Evolutionary conservation across 2,113 vertebrate genomes (phyloP), one percentile per base, ranked within the genome.

Genomic region (Sorex fumeus): DNA sequence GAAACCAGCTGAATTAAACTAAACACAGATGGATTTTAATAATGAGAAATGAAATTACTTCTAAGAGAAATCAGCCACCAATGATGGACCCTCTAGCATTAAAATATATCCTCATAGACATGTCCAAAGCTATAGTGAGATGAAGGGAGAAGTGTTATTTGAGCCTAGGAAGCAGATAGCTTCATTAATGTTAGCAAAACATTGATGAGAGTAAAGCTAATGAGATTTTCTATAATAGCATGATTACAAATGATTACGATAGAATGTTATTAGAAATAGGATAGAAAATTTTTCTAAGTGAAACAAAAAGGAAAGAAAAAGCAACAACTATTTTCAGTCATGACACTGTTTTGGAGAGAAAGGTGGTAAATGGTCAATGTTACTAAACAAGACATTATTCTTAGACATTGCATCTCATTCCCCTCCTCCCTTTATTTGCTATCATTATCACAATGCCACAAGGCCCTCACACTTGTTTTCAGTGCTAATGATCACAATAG

Each of bases 271-370:
- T 77, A 79, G 23, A 88, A 86, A 88, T 75, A 50, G 21, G 13
- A 57, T 11, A 81, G 47, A 72, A 18, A 76, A 47, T 50, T 84
- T 77, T 87, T 92, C 8, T 19, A 47, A 91, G 21, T 67, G 23
- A 71, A 89, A 15, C 12, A 34, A 83, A 81, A 74, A 4, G 69
- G 34, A 19, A 60, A 91, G 91, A 53, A 30, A 50, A 13, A 50
- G 47, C 47, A 10, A 10, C 47, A 67, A 27, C 2, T 32, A 2
- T 79, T 72, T 87, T 21, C 57, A 2, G 62, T 75, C 6, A 21
- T 15, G 76, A 50, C 36, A 34, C 4, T 28, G n/a, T 11, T 75
- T 82, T 84, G 13, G 2, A 89, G 53, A 28, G 45, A 87, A 81
- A 50, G 6, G 1, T 57, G 8, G 40, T 67, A 67, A 43, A 27